Evolutionary conservation across 2,888 invertebrate genomes (phyloP).

Genomic region (Cheilosia variabilis): DNA sequence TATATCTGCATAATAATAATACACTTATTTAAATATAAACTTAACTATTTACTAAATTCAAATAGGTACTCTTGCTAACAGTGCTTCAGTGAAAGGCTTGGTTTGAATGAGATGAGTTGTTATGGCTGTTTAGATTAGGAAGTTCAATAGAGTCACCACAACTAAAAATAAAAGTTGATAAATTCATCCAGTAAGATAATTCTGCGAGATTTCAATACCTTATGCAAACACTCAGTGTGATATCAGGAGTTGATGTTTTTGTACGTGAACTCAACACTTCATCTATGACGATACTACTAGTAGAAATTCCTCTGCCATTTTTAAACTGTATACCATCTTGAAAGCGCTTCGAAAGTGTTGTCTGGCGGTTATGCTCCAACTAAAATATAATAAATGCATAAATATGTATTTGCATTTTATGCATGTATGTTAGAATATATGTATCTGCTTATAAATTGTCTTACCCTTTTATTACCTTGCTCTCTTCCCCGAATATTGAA

Average conservation of each 20-base stretch:
- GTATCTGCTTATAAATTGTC: conserved; percentile 41
- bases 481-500: conserved; percentile 88
- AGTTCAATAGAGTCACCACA: conserved; percentile 81
- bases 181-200: conserved; percentile 26
- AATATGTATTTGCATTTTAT: neutral
- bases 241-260: conserved; percentile 48
- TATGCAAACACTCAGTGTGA: conserved; percentile 44
- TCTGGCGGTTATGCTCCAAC: conserved; percentile 82
- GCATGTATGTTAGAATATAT: neutral
- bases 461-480: conserved; percentile 79
- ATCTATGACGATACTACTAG: conserved; percentile 56
- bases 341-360: conserved; percentile 81
- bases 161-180: conserved; percentile 76
- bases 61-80: conserved; percentile 25
- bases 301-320: conserved; percentile 64
- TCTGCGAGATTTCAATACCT: conserved; percentile 32
- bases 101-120: conserved; percentile 60
- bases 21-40: conserved; percentile 20
- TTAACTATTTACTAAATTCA: conserved; percentile 33
- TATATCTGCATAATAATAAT: neutral
- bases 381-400: conserved; percentile 23
- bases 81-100: conserved; percentile 46
- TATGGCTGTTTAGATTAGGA: conserved; percentile 76
- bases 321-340: conserved; percentile 61
- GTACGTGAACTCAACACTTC: conserved; percentile 47